These are phyloP conservation scores for Melinopterus prodromus DNA, from an alignment of 2,888 invertebrate species.

Conservation along the genomic window DNA sequence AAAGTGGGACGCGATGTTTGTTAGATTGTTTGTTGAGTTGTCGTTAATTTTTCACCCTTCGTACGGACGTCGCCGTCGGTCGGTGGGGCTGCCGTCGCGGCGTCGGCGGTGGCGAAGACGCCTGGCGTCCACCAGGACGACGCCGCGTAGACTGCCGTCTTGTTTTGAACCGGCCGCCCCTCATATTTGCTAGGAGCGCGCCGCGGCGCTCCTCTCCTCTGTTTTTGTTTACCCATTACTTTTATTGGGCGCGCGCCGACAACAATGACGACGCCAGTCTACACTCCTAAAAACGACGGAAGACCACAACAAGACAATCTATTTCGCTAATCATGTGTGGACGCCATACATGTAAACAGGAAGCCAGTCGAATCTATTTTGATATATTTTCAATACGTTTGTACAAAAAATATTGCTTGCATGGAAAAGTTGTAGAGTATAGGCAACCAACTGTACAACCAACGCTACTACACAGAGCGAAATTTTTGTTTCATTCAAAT, in stretches of 20 bases:
- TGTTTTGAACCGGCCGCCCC: conserved; percentile 8
- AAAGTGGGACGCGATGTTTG: conserved; percentile 46
- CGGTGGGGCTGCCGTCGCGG: not conserved
- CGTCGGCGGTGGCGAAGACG: conserved; percentile 13
- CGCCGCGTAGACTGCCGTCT: conserved; percentile 18
- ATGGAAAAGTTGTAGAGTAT: too few relatives aligned
- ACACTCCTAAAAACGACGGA: not conserved
- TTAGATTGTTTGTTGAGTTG: conserved; percentile 57
- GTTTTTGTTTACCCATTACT: not conserved
- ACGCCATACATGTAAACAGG: too few relatives aligned
- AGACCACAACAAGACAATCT: conserved; percentile 4
- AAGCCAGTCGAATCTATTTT: too few relatives aligned
- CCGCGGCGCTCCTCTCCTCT: not conserved
- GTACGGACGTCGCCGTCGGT: conserved; percentile 5
- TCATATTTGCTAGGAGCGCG: not conserved
- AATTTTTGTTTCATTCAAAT: too few relatives aligned
- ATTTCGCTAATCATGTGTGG: not conserved
- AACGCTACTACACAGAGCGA: too few relatives aligned
- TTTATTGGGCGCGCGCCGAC: not conserved
- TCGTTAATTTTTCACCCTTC: conserved; percentile 53
- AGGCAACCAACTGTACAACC: too few relatives aligned
- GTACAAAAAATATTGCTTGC: too few relatives aligned
- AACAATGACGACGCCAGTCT: not conserved
- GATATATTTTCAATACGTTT: too few relatives aligned
- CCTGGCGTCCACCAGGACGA: conserved; percentile 10